phyloP scores from a whole-genome alignment of 2,113 vertebrate species.

The Aegypius monachus region DNA sequence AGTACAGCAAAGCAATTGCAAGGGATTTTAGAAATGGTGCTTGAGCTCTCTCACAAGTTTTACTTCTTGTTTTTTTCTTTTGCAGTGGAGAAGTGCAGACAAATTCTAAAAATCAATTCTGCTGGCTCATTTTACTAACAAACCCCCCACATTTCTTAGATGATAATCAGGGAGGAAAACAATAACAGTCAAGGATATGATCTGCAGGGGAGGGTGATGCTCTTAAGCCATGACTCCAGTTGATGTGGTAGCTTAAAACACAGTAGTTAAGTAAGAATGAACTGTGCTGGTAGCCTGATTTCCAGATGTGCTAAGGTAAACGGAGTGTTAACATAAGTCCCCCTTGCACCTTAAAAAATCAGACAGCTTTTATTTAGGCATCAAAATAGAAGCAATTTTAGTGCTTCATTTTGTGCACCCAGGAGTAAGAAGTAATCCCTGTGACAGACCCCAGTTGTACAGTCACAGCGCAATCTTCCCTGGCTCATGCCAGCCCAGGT shows the following conservation, averaged over 20 bases:
- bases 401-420: not conserved
- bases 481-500: not conserved
- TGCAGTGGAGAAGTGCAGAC: not conserved
- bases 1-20: not conserved
- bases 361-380: not conserved
- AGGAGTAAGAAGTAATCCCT: not conserved
- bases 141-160: not conserved
- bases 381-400: not conserved
- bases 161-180: not conserved
- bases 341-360: not conserved
- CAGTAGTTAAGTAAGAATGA: not conserved
- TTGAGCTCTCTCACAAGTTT: not conserved
- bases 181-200: not conserved
- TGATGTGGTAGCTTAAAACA: not conserved
- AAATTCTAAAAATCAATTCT: not conserved
- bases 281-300: not conserved
- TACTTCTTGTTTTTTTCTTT: not conserved
- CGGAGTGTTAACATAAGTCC: fast-evolving
- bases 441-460: not conserved
- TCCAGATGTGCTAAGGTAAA: not conserved
- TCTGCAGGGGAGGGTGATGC: not conserved
- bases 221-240: not conserved
- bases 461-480: not conserved
- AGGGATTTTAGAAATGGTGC: not conserved
- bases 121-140: not conserved